These are phyloP conservation scores for Lordiphosa mommai DNA, from an alignment of 1,140 invertebrate species.

Conservation along the genomic window DNA sequence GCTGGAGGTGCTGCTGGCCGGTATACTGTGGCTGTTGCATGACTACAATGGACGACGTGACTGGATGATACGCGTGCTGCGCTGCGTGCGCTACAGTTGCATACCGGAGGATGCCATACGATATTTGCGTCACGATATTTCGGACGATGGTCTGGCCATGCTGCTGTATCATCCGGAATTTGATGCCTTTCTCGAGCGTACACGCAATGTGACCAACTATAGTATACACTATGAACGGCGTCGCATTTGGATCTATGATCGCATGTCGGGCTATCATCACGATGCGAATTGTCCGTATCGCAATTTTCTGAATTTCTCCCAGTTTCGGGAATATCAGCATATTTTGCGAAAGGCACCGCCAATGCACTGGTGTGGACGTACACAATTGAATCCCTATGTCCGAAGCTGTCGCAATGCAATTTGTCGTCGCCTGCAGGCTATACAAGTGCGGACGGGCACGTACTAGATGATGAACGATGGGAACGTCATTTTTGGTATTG, in stretches of 20 bases:
- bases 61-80: not conserved
- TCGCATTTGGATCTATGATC: conserved; percentile 30
- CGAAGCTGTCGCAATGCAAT: conserved; percentile 10
- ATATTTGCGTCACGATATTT: not conserved
- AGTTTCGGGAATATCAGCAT: conserved; percentile 6
- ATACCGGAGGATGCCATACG: conserved; percentile 14
- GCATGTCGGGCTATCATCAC: conserved; percentile 18
- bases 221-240: conserved; percentile 8
- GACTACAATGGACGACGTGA: conserved; percentile 4
- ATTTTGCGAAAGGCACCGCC: not conserved
- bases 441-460: too few species aligned
- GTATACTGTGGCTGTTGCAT: conserved; percentile 11
- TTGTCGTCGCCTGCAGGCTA: not conserved
- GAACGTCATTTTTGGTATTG: too few species aligned
- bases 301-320: conserved; percentile 8
- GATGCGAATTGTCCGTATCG: conserved; percentile 14
- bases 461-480: too few species aligned
- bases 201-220: not conserved
- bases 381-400: conserved; percentile 16
- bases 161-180: conserved; percentile 10
- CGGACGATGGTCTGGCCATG: not conserved
- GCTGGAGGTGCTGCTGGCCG: conserved; percentile 22
- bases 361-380: conserved; percentile 19
- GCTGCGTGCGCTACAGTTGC: conserved; percentile 8
- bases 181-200: not conserved